Percentiles rank a stretch among this genome's conserved stretches.
These are phyloP conservation scores for Gallinago paraguaiae DNA, from an alignment of 2,113 vertebrate genomes.

Conservation along the genomic window DNA sequence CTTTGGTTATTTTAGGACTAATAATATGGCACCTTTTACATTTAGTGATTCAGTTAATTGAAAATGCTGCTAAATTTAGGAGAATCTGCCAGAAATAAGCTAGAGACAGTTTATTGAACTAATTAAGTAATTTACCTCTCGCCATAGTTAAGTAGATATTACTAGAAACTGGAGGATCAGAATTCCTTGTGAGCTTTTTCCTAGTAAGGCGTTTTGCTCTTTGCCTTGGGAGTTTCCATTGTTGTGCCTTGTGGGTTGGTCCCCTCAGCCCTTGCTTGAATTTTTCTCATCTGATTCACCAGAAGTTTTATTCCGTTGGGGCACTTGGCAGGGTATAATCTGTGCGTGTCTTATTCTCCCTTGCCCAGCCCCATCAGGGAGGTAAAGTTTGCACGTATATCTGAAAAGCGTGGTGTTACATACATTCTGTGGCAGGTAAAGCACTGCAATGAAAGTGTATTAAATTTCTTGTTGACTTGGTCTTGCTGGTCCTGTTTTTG, in stretches of 20 bases:
- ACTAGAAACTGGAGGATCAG: not conserved
- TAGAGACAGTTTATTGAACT: not conserved
- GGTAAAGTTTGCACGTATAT: not conserved
- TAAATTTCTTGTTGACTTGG: not conserved
- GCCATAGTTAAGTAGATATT: not conserved
- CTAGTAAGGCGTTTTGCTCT: conserved; percentile 6
- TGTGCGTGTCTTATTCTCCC: not conserved
- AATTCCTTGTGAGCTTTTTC: not conserved
- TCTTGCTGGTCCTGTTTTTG: not conserved
- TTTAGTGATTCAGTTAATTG: not conserved
- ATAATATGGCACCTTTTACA: not conserved
- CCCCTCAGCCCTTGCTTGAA: not conserved
- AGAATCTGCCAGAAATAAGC: not conserved
- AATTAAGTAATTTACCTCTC: not conserved
- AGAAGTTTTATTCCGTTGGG: not conserved
- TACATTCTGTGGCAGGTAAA: not conserved
- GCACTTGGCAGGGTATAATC: not conserved
- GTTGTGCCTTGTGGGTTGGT: not conserved
- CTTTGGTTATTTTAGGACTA: not conserved
- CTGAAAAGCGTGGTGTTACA: not conserved
- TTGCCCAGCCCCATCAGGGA: not conserved
- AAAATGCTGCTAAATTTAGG: not conserved
- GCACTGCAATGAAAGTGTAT: not conserved
- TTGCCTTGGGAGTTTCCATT: not conserved
- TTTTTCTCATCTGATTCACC: conserved; percentile 23